Percentiles rank a stretch among this genome's conserved stretches.
phyloP scores from a whole-genome alignment of 2,113 vertebrate genomes.

The Porphyrio hochstetteri region DNA sequence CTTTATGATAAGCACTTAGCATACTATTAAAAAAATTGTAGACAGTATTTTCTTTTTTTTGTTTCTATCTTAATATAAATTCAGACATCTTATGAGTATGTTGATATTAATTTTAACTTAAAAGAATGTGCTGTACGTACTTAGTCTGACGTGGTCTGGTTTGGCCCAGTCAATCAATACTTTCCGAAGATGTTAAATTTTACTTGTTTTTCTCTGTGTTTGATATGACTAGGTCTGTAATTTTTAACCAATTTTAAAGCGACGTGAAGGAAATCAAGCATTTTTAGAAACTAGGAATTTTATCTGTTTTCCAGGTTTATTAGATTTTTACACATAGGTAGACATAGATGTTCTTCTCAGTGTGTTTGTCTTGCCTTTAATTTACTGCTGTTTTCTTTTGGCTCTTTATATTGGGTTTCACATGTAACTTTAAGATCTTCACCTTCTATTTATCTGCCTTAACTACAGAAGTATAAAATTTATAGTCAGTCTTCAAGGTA shows the following conservation, averaged over 20 bases:
- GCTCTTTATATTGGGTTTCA: background rate
- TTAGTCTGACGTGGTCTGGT: background rate
- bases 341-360: background rate
- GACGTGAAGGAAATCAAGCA: background rate
- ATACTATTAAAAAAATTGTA: background rate
- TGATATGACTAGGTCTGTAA: background rate
- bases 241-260: background rate
- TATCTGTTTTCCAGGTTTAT: background rate
- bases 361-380: background rate
- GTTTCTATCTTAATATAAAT: background rate
- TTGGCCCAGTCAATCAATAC: background rate
- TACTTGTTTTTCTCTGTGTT: background rate
- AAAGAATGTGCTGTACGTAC: background rate
- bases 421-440: background rate
- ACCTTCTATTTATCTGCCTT: background rate
- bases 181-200: background rate
- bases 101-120: background rate
- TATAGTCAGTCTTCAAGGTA: background rate
- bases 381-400: background rate
- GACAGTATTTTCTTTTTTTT: background rate
- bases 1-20: background rate
- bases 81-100: background rate
- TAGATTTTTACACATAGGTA: background rate
- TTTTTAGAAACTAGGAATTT: background rate
- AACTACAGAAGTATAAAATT: background rate